These are phyloP conservation scores for Chelonus insularis DNA, from an alignment of 1,140 invertebrate genomes.

Conservation along the genomic window DNA sequence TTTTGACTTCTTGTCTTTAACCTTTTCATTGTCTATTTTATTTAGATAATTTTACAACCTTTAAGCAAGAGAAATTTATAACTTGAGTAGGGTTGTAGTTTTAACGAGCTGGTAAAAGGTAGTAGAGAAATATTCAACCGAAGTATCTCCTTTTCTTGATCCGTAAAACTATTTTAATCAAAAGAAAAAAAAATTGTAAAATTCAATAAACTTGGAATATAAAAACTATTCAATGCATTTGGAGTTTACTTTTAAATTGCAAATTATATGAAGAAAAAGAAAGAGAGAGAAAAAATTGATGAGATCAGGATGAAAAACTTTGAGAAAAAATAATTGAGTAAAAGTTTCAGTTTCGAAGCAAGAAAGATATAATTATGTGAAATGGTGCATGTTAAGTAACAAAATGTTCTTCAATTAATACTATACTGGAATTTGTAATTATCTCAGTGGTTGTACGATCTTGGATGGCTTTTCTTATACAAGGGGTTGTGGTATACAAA, in stretches of 20 bases:
- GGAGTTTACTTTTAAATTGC: no score
- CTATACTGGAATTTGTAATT: background rate
- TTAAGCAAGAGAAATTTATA: constrained; percentile 11
- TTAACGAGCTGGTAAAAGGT: constrained; percentile 25
- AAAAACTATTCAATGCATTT: no score
- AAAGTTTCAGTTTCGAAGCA: no score
- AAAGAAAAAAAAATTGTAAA: background rate
- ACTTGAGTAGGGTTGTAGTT: constrained; percentile 17
- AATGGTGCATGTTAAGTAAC: background rate
- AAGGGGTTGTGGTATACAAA: background rate
- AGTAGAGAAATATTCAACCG: background rate
- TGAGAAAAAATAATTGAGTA: no score
- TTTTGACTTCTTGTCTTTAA: background rate
- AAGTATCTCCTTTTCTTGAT: background rate
- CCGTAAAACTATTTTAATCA: background rate
- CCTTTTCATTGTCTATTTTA: background rate
- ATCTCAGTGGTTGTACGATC: background rate
- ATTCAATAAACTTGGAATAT: no score
- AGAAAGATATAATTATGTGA: background rate
- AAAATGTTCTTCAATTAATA: background rate
- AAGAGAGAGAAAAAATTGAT: background rate
- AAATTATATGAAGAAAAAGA: no score
- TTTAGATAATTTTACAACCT: constrained; percentile 24
- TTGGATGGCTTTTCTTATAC: background rate
- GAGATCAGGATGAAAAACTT: background rate